Evolutionary conservation across 1,140 invertebrate species (phyloP).

Genomic region (Harpegnathos saltator): DNA sequence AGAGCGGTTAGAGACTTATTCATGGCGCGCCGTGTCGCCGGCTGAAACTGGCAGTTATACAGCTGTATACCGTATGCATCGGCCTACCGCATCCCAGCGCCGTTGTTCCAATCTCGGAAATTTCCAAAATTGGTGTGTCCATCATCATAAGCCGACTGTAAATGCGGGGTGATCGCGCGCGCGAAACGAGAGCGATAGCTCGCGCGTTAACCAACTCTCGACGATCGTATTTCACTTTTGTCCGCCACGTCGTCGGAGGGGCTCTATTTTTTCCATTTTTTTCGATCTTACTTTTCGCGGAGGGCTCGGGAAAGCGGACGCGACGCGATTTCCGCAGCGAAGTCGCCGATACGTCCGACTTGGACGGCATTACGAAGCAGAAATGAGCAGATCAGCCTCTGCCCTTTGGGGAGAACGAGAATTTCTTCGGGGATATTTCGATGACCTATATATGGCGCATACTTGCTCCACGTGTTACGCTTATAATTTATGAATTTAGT

Average conservation of each 20-base stretch:
- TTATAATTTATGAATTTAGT: conserved; percentile 10
- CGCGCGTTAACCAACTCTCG: neutral
- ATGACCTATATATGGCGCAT: neutral
- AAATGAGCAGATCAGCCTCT: too few species aligned
- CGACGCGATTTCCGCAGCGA: too few species aligned
- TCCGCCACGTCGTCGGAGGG: neutral
- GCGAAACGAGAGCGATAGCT: neutral
- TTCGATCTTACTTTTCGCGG: too few species aligned
- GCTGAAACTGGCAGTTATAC: conserved; percentile 76
- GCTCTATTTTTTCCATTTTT: too few species aligned
- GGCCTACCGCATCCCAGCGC: conserved; percentile 48
- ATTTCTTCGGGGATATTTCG: neutral
- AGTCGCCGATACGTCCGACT: too few species aligned
- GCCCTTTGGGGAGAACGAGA: neutral
- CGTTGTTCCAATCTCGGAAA: conserved; percentile 71
- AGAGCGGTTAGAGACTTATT: conserved; percentile 75
- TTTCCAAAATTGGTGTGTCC: conserved; percentile 69
- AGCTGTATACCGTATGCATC: conserved; percentile 59
- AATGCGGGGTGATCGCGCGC: neutral
- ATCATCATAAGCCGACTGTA: conserved; percentile 49
- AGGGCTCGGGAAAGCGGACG: too few species aligned
- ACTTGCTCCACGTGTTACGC: neutral
- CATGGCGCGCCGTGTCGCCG: conserved; percentile 70
- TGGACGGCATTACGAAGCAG: too few species aligned
- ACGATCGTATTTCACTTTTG: conserved; percentile 21